Percentiles rank a stretch among this genome's conserved stretches.
These are phyloP conservation scores for Felis catus DNA, from an alignment of 2,113 vertebrate species.

Conservation along the genomic window DNA sequence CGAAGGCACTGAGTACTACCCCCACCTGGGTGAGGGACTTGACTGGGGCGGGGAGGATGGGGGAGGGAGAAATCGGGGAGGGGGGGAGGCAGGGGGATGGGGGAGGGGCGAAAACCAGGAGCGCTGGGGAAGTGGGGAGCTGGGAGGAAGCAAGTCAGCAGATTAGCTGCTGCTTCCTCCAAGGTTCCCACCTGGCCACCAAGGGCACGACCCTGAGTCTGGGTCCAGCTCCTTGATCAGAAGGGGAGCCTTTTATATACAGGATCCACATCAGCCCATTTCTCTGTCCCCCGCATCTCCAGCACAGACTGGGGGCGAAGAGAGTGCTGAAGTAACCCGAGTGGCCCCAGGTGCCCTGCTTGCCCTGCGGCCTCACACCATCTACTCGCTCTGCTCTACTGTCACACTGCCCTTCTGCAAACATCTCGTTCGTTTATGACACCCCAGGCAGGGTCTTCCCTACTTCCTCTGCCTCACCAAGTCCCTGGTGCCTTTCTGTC, in stretches of 20 bases:
- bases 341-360: accelerated
- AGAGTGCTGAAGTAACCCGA: accelerated
- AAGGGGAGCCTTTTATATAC: not conserved
- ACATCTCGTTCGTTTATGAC: not conserved
- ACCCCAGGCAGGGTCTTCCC: not conserved
- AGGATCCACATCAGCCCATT: not conserved
- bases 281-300: not conserved
- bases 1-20: conserved; percentile 93
- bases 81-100: not conserved
- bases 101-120: not conserved
- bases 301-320: not conserved
- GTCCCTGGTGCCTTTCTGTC: not conserved
- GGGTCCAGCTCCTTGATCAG: not conserved
- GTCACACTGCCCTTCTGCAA: not conserved
- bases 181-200: too few relatives aligned
- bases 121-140: not conserved
- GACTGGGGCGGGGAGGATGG: not conserved
- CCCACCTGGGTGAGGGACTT: conserved; percentile 85
- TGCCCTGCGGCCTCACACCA: not conserved
- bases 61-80: not conserved
- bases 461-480: not conserved
- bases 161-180: not conserved
- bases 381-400: not conserved
- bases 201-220: not conserved
- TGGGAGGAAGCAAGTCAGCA: not conserved